Conservation (phyloP, 1,140 invertebrate genomes). For the Drosophila setifemur region DNA sequence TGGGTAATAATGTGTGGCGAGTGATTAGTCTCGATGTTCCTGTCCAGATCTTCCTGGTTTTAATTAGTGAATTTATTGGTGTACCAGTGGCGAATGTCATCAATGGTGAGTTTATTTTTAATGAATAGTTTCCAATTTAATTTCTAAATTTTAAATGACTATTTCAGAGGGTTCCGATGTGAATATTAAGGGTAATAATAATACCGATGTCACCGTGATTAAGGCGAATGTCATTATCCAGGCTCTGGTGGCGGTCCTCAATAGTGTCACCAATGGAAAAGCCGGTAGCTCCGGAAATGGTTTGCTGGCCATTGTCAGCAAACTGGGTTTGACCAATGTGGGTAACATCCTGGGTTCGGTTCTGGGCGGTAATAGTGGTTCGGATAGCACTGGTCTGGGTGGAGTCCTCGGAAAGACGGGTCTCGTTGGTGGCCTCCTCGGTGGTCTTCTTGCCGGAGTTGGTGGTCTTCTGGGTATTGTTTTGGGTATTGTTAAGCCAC, state of each 20-base stretch:
- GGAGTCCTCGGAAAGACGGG: not conserved
- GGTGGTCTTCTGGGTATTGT: not conserved
- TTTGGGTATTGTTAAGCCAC: not conserved
- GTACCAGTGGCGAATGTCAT: not conserved
- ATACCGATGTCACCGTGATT: not conserved
- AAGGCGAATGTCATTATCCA: not conserved
- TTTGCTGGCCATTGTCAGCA: not conserved
- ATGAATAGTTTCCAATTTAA: too few relatives aligned
- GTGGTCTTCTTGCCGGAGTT: too few relatives aligned
- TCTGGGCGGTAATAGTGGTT: not conserved
- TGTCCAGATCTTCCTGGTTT: not conserved
- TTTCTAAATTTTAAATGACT: not conserved
- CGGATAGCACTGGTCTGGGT: not conserved
- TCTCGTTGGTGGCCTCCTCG: not conserved
- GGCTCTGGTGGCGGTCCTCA: not conserved
- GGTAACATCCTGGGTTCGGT: not conserved
- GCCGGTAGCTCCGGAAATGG: not conserved
- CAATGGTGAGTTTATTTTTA: too few relatives aligned
- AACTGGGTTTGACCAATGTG: not conserved
- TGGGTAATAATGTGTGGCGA: not conserved
- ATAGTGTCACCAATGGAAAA: not conserved
- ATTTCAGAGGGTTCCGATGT: not conserved
- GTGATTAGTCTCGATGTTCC: not conserved
- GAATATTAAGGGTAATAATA: not conserved
- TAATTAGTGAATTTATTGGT: not conserved